Base-by-base conservation (phyloP, 2,888 invertebrate genomes). In the Amphimallon solstitiale region DNA sequence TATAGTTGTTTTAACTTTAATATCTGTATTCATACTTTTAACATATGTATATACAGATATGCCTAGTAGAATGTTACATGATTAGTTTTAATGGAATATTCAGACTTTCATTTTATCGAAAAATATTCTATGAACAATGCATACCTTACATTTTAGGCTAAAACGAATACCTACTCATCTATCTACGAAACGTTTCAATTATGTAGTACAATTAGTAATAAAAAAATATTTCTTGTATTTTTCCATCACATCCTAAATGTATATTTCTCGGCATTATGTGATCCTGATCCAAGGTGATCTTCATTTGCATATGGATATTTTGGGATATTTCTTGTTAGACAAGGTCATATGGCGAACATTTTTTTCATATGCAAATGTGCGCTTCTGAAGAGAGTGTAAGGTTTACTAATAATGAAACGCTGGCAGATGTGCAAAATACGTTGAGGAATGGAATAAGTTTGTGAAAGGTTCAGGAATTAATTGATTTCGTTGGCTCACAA, bases 271-370 rank as follows among this genome's bases (percentile, higher is more conserved):
- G 61, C 38, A 46, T 70, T 48, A 66, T 71, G 69, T 35, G 48
- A 48, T 65, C 73, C 73, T 72, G 49, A 40, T 72, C 65, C 45
- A 66, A 70, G 66, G 66, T 68, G 70, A 71, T 70, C 71, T 72
- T 73, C 73, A 73, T 73, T 73, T 73, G 72, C 73, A 73, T 73
- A 72, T 71, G 56, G 56, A 56, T 56, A 56, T 56, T 56, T 56
- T 40, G 29, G 56, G 23, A 40, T 56, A 56, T 40, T 56, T 40
- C 54, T 14, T 6, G 14, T 19, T n/a, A 38, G 40, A 38, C 54
- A 54, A 14, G 7, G 56, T 43, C 56, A 56, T 56, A 56, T 56
- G 40, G 14, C 40, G 23, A 21, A 40, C 6, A 52, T 35, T 38
- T 56, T 56, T 56, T 56, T 40, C 21, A 56, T 56, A 56, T 56